A percentile compares a stretch with the other conserved stretches of the same genome.
Evolutionary conservation across 2,797 vertebrate species (phyloP).

Genomic region (Ispidina lecontei): DNA sequence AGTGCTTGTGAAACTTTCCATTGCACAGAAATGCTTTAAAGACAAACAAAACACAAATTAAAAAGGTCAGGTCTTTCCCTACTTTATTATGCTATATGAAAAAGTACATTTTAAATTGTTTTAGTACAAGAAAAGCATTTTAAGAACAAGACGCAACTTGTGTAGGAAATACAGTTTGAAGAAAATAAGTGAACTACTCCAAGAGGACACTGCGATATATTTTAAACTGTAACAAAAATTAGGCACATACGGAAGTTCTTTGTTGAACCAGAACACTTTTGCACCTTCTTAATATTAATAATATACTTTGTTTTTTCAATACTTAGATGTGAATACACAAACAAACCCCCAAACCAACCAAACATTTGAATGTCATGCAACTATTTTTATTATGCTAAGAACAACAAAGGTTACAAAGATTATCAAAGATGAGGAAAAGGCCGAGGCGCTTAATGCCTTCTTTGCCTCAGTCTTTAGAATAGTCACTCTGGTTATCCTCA

Average conservation of each 20-base stretch:
- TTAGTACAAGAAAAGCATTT: neutral
- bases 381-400: neutral
- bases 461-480: no score
- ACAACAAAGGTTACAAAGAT: neutral
- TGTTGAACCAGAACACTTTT: neutral
- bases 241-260: neutral
- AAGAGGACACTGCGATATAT: neutral
- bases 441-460: no score
- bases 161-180: neutral
- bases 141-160: neutral
- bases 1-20: conserved; percentile 94
- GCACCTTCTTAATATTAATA: neutral
- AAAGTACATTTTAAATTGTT: neutral
- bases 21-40: conserved; percentile 91
- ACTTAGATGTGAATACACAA: neutral
- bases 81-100: neutral
- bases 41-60: conserved; percentile 50
- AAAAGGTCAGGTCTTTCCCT: neutral
- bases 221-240: neutral
- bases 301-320: neutral
- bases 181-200: neutral
- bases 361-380: neutral
- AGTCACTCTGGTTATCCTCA: no score
- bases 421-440: no score
- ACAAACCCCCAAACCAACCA: neutral